Conservation (phyloP, 2,888 invertebrate genomes). For the Cetonia aurata region DNA sequence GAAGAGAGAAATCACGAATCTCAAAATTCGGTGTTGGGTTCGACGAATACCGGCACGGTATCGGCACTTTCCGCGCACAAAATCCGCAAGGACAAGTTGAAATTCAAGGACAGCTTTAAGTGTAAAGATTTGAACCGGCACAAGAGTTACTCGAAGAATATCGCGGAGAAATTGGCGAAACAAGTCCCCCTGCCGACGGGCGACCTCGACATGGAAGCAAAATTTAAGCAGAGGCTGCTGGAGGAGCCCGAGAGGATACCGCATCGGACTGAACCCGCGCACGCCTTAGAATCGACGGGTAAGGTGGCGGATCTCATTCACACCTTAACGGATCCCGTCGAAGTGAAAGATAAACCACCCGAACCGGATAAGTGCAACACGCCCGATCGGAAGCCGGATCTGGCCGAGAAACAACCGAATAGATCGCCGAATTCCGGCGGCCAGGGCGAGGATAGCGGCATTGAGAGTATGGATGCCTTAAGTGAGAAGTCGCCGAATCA, state of each 20-base stretch:
- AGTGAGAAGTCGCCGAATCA: slow-evolving; percentile 86
- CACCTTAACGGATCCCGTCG: slow-evolving; percentile 54
- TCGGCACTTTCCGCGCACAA: slow-evolving; percentile 65
- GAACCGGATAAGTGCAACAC: slow-evolving; percentile 64
- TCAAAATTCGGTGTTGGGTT: slow-evolving; percentile 69
- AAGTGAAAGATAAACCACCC: slow-evolving; percentile 61
- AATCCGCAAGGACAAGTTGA: slow-evolving; percentile 61
- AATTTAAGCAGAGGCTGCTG: slow-evolving; percentile 71
- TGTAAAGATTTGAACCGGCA: slow-evolving; percentile 65
- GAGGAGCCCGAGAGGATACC: slow-evolving; percentile 65
- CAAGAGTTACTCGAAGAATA: slow-evolving; percentile 72
- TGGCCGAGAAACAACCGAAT: slow-evolving; percentile 56
- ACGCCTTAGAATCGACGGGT: slow-evolving; percentile 50
- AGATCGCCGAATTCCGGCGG: slow-evolving; percentile 65
- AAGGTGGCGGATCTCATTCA: slow-evolving; percentile 55
- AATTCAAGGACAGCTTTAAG: slow-evolving; percentile 63
- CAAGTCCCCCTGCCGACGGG: slow-evolving; percentile 66
- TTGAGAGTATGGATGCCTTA: slow-evolving; percentile 94
- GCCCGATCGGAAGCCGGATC: slow-evolving; percentile 59
- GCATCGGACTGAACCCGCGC: slow-evolving; percentile 58
- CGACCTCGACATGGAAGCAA: slow-evolving; percentile 69
- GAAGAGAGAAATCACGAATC: slow-evolving; percentile 59
- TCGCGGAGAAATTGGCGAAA: slow-evolving; percentile 67
- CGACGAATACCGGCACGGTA: slow-evolving; percentile 79
- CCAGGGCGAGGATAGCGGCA: slow-evolving; percentile 85